A percentile compares a stretch with the other conserved stretches of the same genome.
Conservation (phyloP, 2,888 invertebrate genomes). For the Acleris emargana region DNA sequence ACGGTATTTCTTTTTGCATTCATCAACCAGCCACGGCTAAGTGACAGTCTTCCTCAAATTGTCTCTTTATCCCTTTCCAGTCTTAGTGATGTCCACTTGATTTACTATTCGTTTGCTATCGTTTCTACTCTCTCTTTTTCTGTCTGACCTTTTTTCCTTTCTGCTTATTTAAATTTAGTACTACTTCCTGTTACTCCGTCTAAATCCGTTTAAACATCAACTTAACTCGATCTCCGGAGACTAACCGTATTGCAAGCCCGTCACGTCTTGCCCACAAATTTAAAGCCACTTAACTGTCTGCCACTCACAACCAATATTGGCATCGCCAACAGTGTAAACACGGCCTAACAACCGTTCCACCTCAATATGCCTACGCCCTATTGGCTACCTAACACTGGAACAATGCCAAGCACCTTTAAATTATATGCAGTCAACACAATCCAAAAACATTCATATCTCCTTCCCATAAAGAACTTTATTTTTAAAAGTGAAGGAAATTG, state of each 20-base stretch:
- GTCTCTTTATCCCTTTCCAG: too few species aligned
- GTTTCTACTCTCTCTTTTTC: too few species aligned
- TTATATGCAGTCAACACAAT: neutral
- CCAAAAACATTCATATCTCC: neutral
- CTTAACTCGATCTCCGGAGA: neutral
- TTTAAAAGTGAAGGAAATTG: neutral
- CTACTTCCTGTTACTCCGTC: too few species aligned
- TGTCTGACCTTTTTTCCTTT: too few species aligned
- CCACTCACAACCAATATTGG: slow-evolving; percentile 18
- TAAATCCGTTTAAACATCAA: neutral
- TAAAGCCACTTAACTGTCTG: slow-evolving; percentile 10
- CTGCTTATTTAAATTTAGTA: too few species aligned
- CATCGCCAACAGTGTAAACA: slow-evolving; percentile 28
- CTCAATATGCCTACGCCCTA: slow-evolving; percentile 32
- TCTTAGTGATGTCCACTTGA: too few species aligned
- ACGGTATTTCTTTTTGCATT: too few species aligned
- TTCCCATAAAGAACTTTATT: too few species aligned
- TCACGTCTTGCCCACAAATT: slow-evolving; percentile 12
- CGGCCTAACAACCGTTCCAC: slow-evolving; percentile 10
- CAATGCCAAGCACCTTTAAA: slow-evolving; percentile 21
- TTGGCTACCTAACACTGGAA: slow-evolving; percentile 28
- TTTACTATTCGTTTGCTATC: too few species aligned
- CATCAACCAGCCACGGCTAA: too few species aligned
- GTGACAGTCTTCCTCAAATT: too few species aligned
- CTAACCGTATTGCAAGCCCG: neutral